phyloP scores from a whole-genome alignment of 2,888 invertebrate genomes.

The Antheraea yamamai region DNA sequence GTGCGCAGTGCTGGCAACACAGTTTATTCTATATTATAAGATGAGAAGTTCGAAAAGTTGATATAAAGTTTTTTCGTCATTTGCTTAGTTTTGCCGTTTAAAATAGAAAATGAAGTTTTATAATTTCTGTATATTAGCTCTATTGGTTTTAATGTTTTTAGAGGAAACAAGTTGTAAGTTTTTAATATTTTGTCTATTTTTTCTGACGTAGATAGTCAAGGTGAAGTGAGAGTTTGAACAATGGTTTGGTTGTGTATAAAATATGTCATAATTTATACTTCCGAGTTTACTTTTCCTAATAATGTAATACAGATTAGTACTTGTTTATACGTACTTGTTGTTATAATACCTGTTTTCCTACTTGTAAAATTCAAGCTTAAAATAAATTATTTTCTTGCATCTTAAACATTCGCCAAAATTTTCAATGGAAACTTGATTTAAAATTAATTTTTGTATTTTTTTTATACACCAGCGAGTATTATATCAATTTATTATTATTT shows the following conservation, averaged over 20 bases:
- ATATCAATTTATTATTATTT: not conserved
- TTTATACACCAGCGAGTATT: no score
- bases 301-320: not conserved
- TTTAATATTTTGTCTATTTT: conserved; percentile 15
- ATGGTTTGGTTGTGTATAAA: conserved; percentile 8
- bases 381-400: not conserved
- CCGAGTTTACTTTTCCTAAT: not conserved
- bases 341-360: no score
- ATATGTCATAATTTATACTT: not conserved
- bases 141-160: conserved; percentile 45
- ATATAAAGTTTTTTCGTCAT: conserved; percentile 30
- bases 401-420: not conserved
- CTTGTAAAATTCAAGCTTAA: not conserved
- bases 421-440: not conserved
- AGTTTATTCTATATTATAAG: conserved; percentile 22
- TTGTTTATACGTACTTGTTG: no score
- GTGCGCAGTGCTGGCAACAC: no score
- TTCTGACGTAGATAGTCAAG: conserved; percentile 63
- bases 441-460: not conserved
- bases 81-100: conserved; percentile 23
- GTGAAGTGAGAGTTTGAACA: conserved; percentile 71
- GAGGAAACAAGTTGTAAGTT: conserved; percentile 66
- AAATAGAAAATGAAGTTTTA: conserved; percentile 52
- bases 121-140: conserved; percentile 40
- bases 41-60: conserved; percentile 51